Evolutionary conservation across 2,888 invertebrate species (phyloP).

Genomic region (Himalopsyche kuldschensis): DNA sequence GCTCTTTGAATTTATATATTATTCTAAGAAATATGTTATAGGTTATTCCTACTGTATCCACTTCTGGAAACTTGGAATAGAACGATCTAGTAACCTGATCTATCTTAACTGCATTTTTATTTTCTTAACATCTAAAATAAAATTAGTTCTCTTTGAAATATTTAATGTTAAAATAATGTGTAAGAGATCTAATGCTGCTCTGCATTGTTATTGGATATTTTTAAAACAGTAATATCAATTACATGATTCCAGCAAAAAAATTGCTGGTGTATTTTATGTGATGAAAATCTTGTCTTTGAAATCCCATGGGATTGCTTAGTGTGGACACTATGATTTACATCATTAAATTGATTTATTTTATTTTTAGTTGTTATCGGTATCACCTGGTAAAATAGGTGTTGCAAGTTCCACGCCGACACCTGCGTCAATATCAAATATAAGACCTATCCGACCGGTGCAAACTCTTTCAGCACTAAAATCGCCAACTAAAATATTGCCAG

Average conservation of each 20-base stretch:
- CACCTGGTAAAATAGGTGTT: constrained; percentile 47
- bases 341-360: not conserved
- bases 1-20: too few species aligned
- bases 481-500: constrained; percentile 71
- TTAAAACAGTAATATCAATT: too few species aligned
- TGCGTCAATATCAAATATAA: constrained; percentile 31
- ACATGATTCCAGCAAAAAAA: too few species aligned
- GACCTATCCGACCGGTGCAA: constrained; percentile 47
- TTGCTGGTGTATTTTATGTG: not conserved
- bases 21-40: too few species aligned
- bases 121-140: too few species aligned
- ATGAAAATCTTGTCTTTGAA: too few species aligned
- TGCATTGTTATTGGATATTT: too few species aligned
- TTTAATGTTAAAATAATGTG: too few species aligned
- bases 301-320: too few species aligned
- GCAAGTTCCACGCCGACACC: constrained; percentile 43
- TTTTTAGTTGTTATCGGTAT: constrained; percentile 52
- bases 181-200: too few species aligned
- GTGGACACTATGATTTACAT: too few species aligned
- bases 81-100: not conserved
- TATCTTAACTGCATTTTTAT: not conserved
- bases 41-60: not conserved
- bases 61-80: not conserved
- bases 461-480: constrained; percentile 64
- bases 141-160: too few species aligned